phyloP scores from a whole-genome alignment of 2,888 invertebrate species.

The Portevinia maculata region DNA sequence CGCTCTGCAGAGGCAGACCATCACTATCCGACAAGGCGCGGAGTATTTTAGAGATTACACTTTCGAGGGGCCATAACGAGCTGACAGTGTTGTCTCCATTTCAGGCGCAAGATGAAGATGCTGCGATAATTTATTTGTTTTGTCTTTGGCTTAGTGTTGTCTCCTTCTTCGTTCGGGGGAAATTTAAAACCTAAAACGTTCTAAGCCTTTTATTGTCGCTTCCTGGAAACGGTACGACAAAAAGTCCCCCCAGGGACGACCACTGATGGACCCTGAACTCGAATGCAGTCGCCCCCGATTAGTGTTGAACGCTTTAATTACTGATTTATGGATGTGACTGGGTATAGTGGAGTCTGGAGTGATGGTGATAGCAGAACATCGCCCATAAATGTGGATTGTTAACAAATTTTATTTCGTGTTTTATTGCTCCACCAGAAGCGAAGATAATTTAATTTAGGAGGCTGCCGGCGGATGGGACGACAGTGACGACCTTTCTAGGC shows the following conservation, averaged over 20 bases:
- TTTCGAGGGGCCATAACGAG: constrained; percentile 52
- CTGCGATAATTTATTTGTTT: constrained; percentile 63
- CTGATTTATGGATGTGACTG: constrained; percentile 68
- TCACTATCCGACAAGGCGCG: neutral
- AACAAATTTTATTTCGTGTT: constrained; percentile 72
- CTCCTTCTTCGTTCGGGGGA: constrained; percentile 18
- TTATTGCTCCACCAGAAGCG: constrained; percentile 59
- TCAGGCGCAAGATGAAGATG: constrained; percentile 25
- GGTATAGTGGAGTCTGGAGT: neutral
- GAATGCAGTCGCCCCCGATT: constrained; percentile 66
- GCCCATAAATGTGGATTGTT: constrained; percentile 53
- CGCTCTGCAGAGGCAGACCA: neutral
- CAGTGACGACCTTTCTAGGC: constrained; percentile 60
- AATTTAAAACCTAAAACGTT: constrained; percentile 43
- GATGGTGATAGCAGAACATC: constrained; percentile 15
- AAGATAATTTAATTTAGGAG: constrained; percentile 65
- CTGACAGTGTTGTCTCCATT: constrained; percentile 66
- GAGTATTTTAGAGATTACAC: constrained; percentile 40
- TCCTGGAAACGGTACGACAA: constrained; percentile 29
- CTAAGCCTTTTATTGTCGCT: constrained; percentile 67
- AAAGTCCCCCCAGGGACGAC: constrained; percentile 16
- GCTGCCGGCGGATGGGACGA: constrained; percentile 30
- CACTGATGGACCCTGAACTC: constrained; percentile 55
- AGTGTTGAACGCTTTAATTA: constrained; percentile 67
- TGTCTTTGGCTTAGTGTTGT: constrained; percentile 41